Conservation (phyloP, 2,888 invertebrate species). For the Linnaemya vulpina region DNA sequence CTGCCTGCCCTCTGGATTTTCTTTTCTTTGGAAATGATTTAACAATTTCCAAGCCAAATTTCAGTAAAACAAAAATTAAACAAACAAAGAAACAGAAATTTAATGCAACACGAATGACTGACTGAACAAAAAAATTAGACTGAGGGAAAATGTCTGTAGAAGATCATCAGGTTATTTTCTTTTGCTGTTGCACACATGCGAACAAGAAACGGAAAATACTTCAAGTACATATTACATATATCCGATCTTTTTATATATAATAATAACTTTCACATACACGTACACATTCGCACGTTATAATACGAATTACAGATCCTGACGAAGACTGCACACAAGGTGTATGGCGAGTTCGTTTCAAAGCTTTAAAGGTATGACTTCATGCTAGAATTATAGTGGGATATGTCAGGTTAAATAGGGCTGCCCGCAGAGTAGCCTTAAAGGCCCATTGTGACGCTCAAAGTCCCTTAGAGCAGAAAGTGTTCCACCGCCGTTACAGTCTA, state of each 20-base stretch:
- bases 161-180: slow-evolving; percentile 9
- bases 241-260: slow-evolving; percentile 33
- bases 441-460: too few species aligned
- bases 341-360: neutral
- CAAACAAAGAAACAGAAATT: slow-evolving; percentile 42
- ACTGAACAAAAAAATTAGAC: neutral
- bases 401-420: too few species aligned
- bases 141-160: slow-evolving; percentile 31
- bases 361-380: neutral
- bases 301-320: neutral
- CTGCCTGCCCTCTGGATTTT: neutral
- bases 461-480: too few species aligned
- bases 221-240: slow-evolving; percentile 59
- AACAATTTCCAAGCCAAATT: slow-evolving; percentile 60
- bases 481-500: too few species aligned
- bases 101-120: slow-evolving; percentile 24
- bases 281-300: slow-evolving; percentile 7
- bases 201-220: slow-evolving; percentile 70
- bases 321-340: neutral
- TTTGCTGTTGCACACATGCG: slow-evolving; percentile 15
- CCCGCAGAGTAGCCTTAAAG: too few species aligned
- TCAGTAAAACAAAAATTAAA: slow-evolving; percentile 35
- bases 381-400: neutral
- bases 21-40: slow-evolving; percentile 48
- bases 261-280: slow-evolving; percentile 45